Conservation (phyloP, 1,140 invertebrate species). For the Cephus cinctus region DNA sequence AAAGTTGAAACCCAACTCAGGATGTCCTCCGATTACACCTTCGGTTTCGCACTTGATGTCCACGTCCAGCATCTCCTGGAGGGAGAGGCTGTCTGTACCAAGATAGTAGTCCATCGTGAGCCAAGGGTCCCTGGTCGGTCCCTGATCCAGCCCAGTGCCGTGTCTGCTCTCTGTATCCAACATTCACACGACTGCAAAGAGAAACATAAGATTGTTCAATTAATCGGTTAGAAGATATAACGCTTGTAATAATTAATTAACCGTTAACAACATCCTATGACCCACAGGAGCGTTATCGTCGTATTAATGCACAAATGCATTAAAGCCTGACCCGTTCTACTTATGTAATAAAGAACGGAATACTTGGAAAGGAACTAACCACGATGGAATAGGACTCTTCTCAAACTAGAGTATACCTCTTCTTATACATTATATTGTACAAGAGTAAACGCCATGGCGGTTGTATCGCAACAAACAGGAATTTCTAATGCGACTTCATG, state of each 20-base stretch:
- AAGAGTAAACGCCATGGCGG: too few species aligned
- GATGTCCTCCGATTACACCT: constrained; percentile 66
- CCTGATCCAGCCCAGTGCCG: constrained; percentile 51
- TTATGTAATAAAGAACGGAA: too few species aligned
- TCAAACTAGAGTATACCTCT: too few species aligned
- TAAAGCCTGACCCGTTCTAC: too few species aligned
- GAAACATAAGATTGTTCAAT: too few species aligned
- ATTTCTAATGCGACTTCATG: too few species aligned
- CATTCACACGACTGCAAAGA: constrained; percentile 51
- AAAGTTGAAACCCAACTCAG: constrained; percentile 59
- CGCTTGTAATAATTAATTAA: too few species aligned
- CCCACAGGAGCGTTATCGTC: not conserved
- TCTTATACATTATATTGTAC: too few species aligned
- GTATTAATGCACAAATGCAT: not conserved
- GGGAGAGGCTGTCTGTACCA: constrained; percentile 59
- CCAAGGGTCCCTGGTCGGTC: constrained; percentile 50
- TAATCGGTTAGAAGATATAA: too few species aligned
- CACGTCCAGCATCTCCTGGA: constrained; percentile 77
- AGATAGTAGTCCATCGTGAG: constrained; percentile 60
- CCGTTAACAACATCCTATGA: not conserved
- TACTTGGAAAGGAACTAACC: too few species aligned
- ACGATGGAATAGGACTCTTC: too few species aligned
- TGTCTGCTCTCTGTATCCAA: constrained; percentile 54
- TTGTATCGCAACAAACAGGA: too few species aligned
- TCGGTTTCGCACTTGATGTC: constrained; percentile 82